Evolutionary conservation across 2,888 invertebrate genomes (phyloP).

Genomic region (Acleris sparsana): DNA sequence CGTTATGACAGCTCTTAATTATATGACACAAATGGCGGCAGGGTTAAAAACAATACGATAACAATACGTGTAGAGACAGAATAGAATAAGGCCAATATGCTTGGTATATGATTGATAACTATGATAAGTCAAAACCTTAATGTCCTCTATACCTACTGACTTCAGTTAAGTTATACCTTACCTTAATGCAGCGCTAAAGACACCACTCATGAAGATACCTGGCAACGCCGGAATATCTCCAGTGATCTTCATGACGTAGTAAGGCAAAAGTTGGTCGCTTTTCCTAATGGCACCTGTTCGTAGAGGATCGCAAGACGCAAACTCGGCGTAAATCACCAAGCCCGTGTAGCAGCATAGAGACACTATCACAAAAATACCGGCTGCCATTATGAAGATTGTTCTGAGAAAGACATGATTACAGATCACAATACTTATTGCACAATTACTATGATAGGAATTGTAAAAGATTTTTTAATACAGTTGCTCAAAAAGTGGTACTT

Average conservation of each 20-base stretch:
- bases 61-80: too few relatives aligned
- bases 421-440: background rate
- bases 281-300: constrained; percentile 87
- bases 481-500: too few relatives aligned
- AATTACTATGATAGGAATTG: background rate
- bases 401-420: constrained; percentile 68
- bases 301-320: constrained; percentile 93
- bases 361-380: constrained; percentile 89
- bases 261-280: constrained; percentile 90
- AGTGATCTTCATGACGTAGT: constrained; percentile 92
- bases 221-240: constrained; percentile 89
- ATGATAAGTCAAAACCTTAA: too few relatives aligned
- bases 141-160: too few relatives aligned
- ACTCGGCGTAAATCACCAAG: constrained; percentile 93
- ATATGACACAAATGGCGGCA: too few relatives aligned
- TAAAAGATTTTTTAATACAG: too few relatives aligned
- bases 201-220: constrained; percentile 93
- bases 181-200: constrained; percentile 95
- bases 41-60: too few relatives aligned
- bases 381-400: constrained; percentile 89
- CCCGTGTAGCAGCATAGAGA: constrained; percentile 93
- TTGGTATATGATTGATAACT: too few relatives aligned
- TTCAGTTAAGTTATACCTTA: constrained; percentile 49
- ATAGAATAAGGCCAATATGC: too few relatives aligned
- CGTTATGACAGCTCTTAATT: too few relatives aligned